phyloP scores from a whole-genome alignment of 2,888 invertebrate genomes.

The Brassicogethes aeneus region DNA sequence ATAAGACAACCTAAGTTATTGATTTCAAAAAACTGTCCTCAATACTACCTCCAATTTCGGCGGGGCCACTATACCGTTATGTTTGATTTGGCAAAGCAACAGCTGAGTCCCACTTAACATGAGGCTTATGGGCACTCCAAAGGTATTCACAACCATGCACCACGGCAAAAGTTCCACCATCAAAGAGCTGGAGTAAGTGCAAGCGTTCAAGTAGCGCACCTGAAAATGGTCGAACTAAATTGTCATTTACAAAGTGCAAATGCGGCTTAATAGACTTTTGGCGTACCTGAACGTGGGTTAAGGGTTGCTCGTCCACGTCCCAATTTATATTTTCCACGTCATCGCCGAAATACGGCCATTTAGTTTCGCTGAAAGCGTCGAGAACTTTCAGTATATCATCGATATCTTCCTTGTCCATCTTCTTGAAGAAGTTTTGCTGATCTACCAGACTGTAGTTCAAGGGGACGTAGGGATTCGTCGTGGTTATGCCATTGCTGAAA shows the following conservation, averaged over 20 bases:
- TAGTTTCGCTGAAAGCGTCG: constrained; percentile 31
- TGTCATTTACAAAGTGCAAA: constrained; percentile 4
- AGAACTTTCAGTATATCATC: constrained; percentile 39
- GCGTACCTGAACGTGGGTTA: constrained; percentile 48
- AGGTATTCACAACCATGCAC: constrained; percentile 63
- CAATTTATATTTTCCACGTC: constrained; percentile 42
- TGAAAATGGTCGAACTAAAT: constrained; percentile 19
- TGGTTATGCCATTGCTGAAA: constrained; percentile 37
- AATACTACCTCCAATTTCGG: constrained; percentile 52
- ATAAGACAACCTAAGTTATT: constrained; percentile 7
- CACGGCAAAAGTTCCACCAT: constrained; percentile 65
- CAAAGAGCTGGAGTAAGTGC: constrained; percentile 49
- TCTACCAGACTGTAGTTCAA: constrained; percentile 49
- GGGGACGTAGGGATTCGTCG: constrained; percentile 47
- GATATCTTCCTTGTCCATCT: constrained; percentile 41
- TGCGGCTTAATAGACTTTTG: neutral
- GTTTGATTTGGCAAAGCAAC: constrained; percentile 41
- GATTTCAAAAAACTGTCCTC: constrained; percentile 10
- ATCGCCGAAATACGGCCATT: constrained; percentile 50
- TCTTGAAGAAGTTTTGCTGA: constrained; percentile 45
- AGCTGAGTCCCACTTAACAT: constrained; percentile 44
- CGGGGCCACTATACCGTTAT: constrained; percentile 46
- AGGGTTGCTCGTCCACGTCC: constrained; percentile 48
- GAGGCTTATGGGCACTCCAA: constrained; percentile 50
- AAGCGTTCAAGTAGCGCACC: constrained; percentile 46